These are phyloP conservation scores for Sebastes reedi DNA, from an alignment of 2,797 vertebrate genomes.

Conservation along the genomic window DNA sequence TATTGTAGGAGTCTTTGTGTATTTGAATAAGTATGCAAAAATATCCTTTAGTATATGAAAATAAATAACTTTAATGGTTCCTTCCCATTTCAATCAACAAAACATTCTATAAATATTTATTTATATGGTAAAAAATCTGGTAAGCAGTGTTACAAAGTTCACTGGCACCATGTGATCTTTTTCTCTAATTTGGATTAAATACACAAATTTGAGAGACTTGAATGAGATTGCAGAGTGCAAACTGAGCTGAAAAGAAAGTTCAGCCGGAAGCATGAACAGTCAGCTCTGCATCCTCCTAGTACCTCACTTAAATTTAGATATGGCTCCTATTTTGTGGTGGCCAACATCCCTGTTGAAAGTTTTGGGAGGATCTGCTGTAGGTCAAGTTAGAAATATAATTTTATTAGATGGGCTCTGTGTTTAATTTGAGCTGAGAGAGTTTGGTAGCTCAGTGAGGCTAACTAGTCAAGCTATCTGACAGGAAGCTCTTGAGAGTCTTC, in stretches of 20 bases:
- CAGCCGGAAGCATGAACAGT: background rate
- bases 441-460: background rate
- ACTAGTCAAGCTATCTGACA: background rate
- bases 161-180: conserved; percentile 23
- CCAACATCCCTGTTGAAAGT: background rate
- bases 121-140: background rate
- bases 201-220: conserved; percentile 4
- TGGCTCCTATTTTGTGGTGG: background rate
- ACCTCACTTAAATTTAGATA: conserved; percentile 5
- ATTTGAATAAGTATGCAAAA: background rate
- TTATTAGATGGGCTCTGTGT: background rate
- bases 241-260: background rate
- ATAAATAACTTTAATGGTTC: background rate
- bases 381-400: background rate
- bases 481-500: background rate
- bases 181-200: conserved; percentile 7
- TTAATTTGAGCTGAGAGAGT: background rate
- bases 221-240: background rate
- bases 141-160: conserved; percentile 7
- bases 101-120: background rate
- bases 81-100: background rate
- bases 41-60: background rate
- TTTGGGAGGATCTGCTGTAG: background rate
- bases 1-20: background rate
- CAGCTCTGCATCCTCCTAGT: background rate